phyloP scores from a whole-genome alignment of 1,140 invertebrate genomes.

The Pachyrhynchus sulphureomaculatus region DNA sequence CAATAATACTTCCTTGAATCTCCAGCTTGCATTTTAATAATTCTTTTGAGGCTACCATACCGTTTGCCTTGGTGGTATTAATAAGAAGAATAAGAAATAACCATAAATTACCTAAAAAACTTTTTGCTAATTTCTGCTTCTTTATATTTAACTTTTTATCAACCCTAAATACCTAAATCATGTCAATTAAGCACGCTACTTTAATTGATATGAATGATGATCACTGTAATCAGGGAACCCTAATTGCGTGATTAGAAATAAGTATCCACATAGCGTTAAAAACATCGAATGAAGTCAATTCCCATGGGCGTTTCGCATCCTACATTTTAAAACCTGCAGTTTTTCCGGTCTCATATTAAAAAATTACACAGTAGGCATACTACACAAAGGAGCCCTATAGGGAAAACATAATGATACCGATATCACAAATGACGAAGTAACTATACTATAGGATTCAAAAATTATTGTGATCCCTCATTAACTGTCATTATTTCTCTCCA shows the following conservation, averaged over 20 bases:
- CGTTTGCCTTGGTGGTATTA: too few relatives aligned
- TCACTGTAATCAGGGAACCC: conserved; percentile 2
- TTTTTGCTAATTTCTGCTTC: too few relatives aligned
- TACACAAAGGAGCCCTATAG: conserved; percentile 17
- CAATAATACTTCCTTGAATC: too few relatives aligned
- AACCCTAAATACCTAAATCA: too few relatives aligned
- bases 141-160: too few relatives aligned
- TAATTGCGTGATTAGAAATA: conserved; percentile 7
- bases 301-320: conserved; percentile 10
- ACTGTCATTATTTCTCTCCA: conserved; percentile 20
- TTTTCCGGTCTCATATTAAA: conserved; percentile 22
- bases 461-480: conserved; percentile 21
- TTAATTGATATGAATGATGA: conserved; percentile 1
- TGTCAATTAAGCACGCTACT: conserved; percentile 8
- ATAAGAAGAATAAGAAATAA: too few relatives aligned
- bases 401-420: conserved; percentile 16
- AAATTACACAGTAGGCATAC: conserved; percentile 8
- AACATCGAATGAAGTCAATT: conserved; percentile 22
- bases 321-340: conserved; percentile 13
- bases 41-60: too few relatives aligned
- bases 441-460: conserved; percentile 22
- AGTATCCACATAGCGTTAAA: conserved; percentile 19
- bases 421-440: conserved; percentile 22
- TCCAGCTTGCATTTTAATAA: too few relatives aligned
- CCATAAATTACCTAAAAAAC: too few relatives aligned